A percentile compares a stretch with the other conserved stretches of the same genome.
Evolutionary conservation across 2,113 vertebrate species (phyloP).

Genomic region (Oreochromis tanganicae): DNA sequence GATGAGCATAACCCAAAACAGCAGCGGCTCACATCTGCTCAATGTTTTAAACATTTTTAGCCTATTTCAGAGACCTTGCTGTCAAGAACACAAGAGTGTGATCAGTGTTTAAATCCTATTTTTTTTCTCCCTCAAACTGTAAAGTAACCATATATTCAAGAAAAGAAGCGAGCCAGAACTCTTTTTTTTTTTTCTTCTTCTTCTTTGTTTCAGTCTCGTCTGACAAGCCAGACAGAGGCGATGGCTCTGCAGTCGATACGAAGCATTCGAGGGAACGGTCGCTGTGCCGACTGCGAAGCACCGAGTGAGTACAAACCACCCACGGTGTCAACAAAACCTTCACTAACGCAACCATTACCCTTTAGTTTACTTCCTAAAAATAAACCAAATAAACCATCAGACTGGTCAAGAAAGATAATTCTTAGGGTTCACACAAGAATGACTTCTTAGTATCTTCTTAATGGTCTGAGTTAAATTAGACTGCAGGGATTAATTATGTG

Average conservation of each 20-base stretch:
- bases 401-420: background rate
- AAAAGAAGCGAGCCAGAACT: background rate
- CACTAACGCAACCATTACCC: background rate
- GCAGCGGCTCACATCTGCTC: background rate
- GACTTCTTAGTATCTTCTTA: background rate
- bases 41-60: background rate
- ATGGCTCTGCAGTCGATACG: conserved; percentile 92
- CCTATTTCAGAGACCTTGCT: background rate
- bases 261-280: conserved; percentile 84
- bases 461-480: background rate
- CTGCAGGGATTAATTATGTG: background rate
- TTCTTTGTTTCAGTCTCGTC: conserved; percentile 78
- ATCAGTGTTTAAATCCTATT: background rate
- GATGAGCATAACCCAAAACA: background rate
- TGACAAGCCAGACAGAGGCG: conserved; percentile 93
- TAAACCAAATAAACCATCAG: background rate
- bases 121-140: background rate
- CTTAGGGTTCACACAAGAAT: background rate
- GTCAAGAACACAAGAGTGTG: background rate
- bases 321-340: background rate
- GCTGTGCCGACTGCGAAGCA: conserved; percentile 91
- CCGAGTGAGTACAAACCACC: conserved; percentile 80
- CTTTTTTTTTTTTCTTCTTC: background rate
- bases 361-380: background rate
- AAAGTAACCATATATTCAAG: background rate